Conservation (phyloP, 2,113 vertebrate species). For the Spermophilus dauricus region DNA sequence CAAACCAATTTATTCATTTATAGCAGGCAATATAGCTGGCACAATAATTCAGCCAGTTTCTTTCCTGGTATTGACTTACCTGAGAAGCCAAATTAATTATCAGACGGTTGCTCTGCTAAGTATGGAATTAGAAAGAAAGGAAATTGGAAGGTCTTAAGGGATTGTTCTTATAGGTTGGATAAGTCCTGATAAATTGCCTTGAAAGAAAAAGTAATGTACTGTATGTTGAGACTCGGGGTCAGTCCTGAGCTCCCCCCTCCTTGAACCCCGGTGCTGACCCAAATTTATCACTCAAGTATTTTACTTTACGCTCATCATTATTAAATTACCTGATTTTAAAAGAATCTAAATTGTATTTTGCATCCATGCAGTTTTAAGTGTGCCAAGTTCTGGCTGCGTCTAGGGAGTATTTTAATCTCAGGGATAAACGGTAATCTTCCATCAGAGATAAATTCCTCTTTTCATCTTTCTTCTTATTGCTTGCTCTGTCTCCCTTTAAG, state of each 20-base stretch:
- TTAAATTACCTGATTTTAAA: slow-evolving; percentile 27
- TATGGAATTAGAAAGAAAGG: slow-evolving; percentile 84
- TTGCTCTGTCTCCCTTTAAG: background rate
- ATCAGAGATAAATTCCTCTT: slow-evolving; percentile 52
- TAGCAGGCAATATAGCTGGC: background rate
- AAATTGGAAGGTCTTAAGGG: slow-evolving; percentile 84
- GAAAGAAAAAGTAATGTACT: slow-evolving; percentile 45
- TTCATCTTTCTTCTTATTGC: slow-evolving; percentile 49
- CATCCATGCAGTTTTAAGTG: slow-evolving; percentile 26
- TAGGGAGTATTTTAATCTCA: slow-evolving; percentile 36
- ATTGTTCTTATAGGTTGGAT: slow-evolving; percentile 75
- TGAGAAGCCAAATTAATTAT: slow-evolving; percentile 85
- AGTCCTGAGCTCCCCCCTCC: slow-evolving; percentile 14
- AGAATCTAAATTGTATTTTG: slow-evolving; percentile 51
- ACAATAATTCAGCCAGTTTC: slow-evolving; percentile 70
- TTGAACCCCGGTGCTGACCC: slow-evolving; percentile 61
- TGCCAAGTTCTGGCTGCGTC: background rate
- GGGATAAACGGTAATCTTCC: slow-evolving; percentile 42
- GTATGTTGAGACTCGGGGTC: background rate
- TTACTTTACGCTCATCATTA: slow-evolving; percentile 18
- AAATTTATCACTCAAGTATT: slow-evolving; percentile 47
- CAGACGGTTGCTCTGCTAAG: slow-evolving; percentile 83
- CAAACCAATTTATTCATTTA: slow-evolving; percentile 72
- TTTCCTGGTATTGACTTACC: slow-evolving; percentile 80
- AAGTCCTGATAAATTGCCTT: slow-evolving; percentile 81